Base-by-base conservation (phyloP, 2,113 vertebrate genomes). In the Tachuris rubrigastra region DNA sequence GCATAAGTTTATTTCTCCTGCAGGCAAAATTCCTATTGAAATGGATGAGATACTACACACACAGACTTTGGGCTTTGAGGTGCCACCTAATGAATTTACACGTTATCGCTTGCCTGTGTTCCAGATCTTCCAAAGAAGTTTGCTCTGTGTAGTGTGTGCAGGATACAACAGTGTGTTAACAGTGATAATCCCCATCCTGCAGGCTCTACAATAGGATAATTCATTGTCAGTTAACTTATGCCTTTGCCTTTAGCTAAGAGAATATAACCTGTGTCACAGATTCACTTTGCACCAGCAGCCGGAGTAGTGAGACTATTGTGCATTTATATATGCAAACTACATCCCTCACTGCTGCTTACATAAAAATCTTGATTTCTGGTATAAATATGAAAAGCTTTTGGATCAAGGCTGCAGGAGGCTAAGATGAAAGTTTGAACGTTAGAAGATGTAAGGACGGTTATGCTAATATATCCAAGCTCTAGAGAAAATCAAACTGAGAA, bases 281-380 rank as follows among this genome's bases (percentile, higher is more conserved):
- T 84, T 92, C 77, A 59, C 58, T 95, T 82, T 62, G 37, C 71
- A 44, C 66, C 41, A 85, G 50, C 87, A 94, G 62, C 49, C 30
- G 7, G 49, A 68, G 14, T 27, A 56, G 35, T 25, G 41, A 65
- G 76, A 42, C 62, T 80, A 10, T 31, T 88, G 37, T 58, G 25
- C 80, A 90, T 96, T 93, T 83, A 85, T 88, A 83, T 30, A 89
- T 85, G 89, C 77, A 89, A 89, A 52, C 50, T 55, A 83, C 89
- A 87, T 72, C 52, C 53, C 39, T 92, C 39, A 42, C 35, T 89
- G 59, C 84, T 87, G 55, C 63, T 85, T 55, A 84, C 49, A 74
- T 31, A 50, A 85, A 93, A 89, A 60, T 67, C 44, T 66, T 39
- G 16, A 85, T 90, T 90, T 82, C 72, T 86, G 55, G 35, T 90